phyloP scores from a whole-genome alignment of 2,797 vertebrate genomes.

The Eospalax fontanierii region DNA sequence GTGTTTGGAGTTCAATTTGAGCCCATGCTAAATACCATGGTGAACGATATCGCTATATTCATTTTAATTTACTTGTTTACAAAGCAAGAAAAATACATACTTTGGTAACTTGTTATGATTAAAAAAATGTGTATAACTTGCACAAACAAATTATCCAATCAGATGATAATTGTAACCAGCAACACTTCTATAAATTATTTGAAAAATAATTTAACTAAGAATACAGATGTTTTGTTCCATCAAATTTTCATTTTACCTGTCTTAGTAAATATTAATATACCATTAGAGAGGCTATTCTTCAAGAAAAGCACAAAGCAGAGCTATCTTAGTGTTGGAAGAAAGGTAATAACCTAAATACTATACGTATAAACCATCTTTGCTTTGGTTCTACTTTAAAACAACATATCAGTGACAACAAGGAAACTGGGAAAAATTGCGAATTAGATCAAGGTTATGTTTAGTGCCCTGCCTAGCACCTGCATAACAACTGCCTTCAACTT shows the following conservation, averaged over 20 bases:
- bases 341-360: not conserved
- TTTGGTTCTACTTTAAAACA: not conserved
- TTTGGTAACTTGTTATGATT: too few relatives aligned
- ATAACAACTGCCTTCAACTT: not conserved
- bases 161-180: not conserved
- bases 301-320: not conserved
- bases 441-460: not conserved
- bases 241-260: not conserved
- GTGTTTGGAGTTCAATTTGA: not conserved
- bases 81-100: conserved; percentile 1
- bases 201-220: not conserved
- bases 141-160: not conserved
- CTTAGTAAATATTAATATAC: not conserved
- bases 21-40: not conserved
- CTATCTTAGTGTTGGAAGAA: not conserved
- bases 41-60: not conserved
- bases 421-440: not conserved
- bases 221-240: not conserved
- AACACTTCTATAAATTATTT: not conserved
- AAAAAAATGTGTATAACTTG: too few relatives aligned
- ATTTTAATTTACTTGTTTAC: not conserved
- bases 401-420: not conserved
- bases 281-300: too few relatives aligned
- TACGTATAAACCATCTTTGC: not conserved
- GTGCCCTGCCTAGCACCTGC: not conserved